These are phyloP conservation scores for Equus przewalskii DNA, from an alignment of 2,113 vertebrate genomes.

Conservation along the genomic window DNA sequence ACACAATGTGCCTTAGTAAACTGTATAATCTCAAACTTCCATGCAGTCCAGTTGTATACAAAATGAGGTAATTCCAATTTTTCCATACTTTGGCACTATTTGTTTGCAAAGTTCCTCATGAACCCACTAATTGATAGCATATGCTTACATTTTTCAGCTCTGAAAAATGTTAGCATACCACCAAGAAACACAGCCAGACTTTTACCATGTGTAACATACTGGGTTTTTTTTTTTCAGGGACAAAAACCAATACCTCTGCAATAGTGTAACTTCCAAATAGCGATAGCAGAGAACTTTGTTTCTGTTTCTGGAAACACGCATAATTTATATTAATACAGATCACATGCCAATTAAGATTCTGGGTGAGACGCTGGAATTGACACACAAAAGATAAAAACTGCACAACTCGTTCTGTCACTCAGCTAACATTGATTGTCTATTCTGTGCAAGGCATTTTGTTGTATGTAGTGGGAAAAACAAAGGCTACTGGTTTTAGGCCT, in stretches of 20 bases:
- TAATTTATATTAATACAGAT: background rate
- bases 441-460: background rate
- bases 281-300: background rate
- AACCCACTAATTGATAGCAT: constrained; percentile 81
- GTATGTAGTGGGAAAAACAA: background rate
- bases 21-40: constrained; percentile 48
- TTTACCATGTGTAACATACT: constrained; percentile 4
- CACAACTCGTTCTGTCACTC: background rate
- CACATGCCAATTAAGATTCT: background rate
- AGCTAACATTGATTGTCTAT: background rate
- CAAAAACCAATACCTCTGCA: constrained; percentile 52
- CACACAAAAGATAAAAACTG: background rate
- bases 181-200: constrained; percentile 35
- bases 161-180: constrained; percentile 69
- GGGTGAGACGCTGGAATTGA: background rate
- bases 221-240: background rate
- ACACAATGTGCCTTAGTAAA: constrained; percentile 47
- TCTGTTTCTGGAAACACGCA: constrained; percentile 59
- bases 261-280: background rate
- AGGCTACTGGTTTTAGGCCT: background rate
- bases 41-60: constrained; percentile 80
- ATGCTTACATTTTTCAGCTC: constrained; percentile 78
- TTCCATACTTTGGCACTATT: constrained; percentile 73
- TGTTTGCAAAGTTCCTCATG: constrained; percentile 73
- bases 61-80: constrained; percentile 80